Percentiles rank a stretch among this genome's conserved stretches.
These are phyloP conservation scores for Noctuana brunneofusca DNA, from an alignment of 2,888 invertebrate genomes.

Conservation along the genomic window DNA sequence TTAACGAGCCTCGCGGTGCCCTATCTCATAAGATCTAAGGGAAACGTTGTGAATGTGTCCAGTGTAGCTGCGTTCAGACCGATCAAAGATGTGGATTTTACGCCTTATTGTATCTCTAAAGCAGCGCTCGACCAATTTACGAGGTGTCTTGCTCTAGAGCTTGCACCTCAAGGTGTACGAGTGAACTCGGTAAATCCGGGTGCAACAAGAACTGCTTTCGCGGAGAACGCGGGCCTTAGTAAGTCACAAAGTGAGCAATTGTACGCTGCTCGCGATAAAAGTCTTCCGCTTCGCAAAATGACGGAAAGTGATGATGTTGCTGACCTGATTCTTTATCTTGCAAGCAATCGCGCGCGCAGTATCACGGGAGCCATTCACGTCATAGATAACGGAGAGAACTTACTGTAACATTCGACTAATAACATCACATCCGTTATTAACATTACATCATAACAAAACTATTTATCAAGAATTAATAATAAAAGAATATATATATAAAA, in stretches of 20 bases:
- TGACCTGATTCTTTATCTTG: conserved; percentile 93
- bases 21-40: conserved; percentile 89
- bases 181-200: conserved; percentile 97
- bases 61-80: conserved; percentile 91
- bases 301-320: conserved; percentile 93
- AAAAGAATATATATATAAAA: too few relatives aligned
- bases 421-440: too few relatives aligned
- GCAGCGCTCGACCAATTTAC: conserved; percentile 97
- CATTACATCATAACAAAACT: too few relatives aligned
- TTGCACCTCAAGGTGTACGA: conserved; percentile 89
- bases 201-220: conserved; percentile 88
- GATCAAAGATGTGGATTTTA: conserved; percentile 84
- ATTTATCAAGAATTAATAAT: too few relatives aligned
- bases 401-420: conserved; percentile 48
- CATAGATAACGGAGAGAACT: conserved; percentile 74
- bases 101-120: conserved; percentile 96
- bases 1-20: conserved; percentile 92
- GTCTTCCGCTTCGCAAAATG: conserved; percentile 93
- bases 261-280: conserved; percentile 89
- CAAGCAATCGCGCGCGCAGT: conserved; percentile 92
- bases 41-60: conserved; percentile 95
- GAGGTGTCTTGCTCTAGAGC: conserved; percentile 92
- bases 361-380: conserved; percentile 89
- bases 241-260: conserved; percentile 84
- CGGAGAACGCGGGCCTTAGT: conserved; percentile 86